Base-by-base conservation (phyloP, 2,888 invertebrate genomes). In the Epinotia demarniana region DNA sequence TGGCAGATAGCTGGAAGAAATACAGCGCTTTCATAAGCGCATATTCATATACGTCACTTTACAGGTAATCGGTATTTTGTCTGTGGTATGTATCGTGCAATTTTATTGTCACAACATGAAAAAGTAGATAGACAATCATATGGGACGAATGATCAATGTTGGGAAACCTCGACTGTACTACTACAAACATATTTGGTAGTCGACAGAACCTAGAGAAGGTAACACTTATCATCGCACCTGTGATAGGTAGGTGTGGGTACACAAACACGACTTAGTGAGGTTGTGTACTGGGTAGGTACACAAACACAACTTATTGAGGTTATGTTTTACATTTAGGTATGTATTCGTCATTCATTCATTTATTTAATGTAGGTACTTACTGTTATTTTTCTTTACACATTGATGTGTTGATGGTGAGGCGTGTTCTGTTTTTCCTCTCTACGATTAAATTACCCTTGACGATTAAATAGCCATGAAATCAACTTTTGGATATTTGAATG, bases 401-500 rank as follows among this genome's bases (percentile, higher is more conserved):
- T 53, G 53, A 53, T 5, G n/a, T 8, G n/a, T 53, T 53, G 53
- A 53, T 5, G n/a, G 13, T 53, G 53, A 53, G 53, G 53, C 53
- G 53, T n/a, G 13, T n/a, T 53, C 53, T n/a, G 13, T 49, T 0
- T 49, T 53, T n/a, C n/a, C 53, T n/a, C 53, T 53, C 53, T 69
- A 60, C 58, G n/a, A 8, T 3, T 68, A 61, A 9, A 58, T 66
- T 60, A 60, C 60, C 33, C 39, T 68, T 55, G 18, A 63, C 19
- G 63, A 58, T 49, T 49, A 58, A 63, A 63, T 60, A 70, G 33
- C 49, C 13, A n/a, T 60, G 58, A 70, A 49, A 58, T 33, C 61
- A 61, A 58, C 19, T 39, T 43, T 43, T 55, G 58, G 58, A 69
- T 60, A 60, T 69, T 69, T 68, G 16, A 60, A 69, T 69, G 85